Evolutionary conservation across 92 coral and sea anemone species (phyloP).

Genomic region (Porites divaricata): DNA sequence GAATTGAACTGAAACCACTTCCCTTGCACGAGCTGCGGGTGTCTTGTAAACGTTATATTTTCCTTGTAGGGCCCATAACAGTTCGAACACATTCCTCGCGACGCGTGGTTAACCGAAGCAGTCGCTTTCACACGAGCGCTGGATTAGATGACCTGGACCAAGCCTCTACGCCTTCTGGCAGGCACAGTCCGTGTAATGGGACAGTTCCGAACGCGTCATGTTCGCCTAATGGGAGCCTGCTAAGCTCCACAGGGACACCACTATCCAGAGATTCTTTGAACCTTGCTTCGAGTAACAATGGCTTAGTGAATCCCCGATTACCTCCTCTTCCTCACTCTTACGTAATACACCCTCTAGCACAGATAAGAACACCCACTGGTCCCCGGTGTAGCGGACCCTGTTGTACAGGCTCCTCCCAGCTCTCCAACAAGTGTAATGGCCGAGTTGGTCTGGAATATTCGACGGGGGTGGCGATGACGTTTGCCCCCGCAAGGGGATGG

Average conservation of each 20-base stretch:
- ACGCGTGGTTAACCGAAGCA: constrained; percentile 98
- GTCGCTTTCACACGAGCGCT: constrained; percentile 99
- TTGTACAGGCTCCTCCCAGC: constrained; percentile 79
- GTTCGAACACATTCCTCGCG: constrained; percentile 94
- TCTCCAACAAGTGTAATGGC: constrained; percentile 82
- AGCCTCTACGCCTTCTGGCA: constrained; percentile 60
- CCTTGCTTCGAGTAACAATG: constrained; percentile 80
- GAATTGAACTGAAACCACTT: background rate
- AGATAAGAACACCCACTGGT: constrained; percentile 87
- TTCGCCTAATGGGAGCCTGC: constrained; percentile 94
- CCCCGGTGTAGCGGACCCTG: constrained; percentile 89
- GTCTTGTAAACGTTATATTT: background rate
- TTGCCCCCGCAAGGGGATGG: constrained; percentile 95
- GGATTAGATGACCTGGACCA: constrained; percentile 93
- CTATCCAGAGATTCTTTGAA: constrained; percentile 78
- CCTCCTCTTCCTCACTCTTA: constrained; percentile 97
- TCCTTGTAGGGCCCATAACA: constrained; percentile 79
- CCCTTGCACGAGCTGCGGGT: background rate
- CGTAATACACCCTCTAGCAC: constrained; percentile 82
- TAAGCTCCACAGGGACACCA: constrained; percentile 55
- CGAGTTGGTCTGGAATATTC: constrained; percentile 77
- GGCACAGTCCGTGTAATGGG: constrained; percentile 76
- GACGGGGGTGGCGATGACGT: constrained; percentile 82
- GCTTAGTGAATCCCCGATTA: constrained; percentile 90
- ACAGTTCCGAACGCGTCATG: constrained; percentile 62